Percentiles rank a stretch among this genome's conserved stretches.
These are phyloP conservation scores for Phasia obesa DNA, from an alignment of 2,888 invertebrate genomes.

Conservation along the genomic window DNA sequence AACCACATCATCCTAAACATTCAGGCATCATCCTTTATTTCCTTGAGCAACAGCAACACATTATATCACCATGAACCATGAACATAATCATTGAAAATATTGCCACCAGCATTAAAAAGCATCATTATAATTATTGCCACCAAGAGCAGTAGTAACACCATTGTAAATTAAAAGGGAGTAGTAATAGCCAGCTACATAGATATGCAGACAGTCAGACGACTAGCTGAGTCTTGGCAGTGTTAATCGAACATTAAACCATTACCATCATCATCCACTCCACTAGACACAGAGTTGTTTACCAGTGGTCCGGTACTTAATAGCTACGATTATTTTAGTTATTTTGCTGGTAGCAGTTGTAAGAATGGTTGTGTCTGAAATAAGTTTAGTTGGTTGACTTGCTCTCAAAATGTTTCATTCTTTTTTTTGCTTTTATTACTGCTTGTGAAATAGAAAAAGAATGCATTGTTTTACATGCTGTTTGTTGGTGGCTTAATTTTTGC, in stretches of 20 bases:
- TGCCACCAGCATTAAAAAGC: conserved; percentile 33
- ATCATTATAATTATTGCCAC: conserved; percentile 22
- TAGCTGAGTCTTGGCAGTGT: neutral
- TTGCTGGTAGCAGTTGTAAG: neutral
- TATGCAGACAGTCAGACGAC: too few relatives aligned
- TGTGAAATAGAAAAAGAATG: neutral
- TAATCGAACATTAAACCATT: conserved; percentile 30
- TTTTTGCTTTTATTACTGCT: neutral
- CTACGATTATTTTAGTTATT: neutral
- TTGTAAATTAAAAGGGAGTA: neutral
- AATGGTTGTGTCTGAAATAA: neutral
- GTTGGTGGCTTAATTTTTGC: conserved; percentile 8
- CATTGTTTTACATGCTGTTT: conserved; percentile 7
- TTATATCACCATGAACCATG: conserved; percentile 1
- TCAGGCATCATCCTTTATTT: neutral
- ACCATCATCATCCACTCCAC: conserved; percentile 16
- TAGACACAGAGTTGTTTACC: neutral
- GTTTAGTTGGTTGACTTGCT: neutral
- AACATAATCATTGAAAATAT: conserved; percentile 34
- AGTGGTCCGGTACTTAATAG: neutral
- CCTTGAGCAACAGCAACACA: neutral
- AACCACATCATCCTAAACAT: conserved; percentile 39
- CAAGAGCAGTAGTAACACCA: neutral
- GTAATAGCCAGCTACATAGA: conserved; percentile 2
- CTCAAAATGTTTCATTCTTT: neutral